A percentile compares a stretch with the other conserved stretches of the same genome.
Evolutionary conservation across 2,797 vertebrate genomes (phyloP).

Genomic region (Eremophila alpestris): DNA sequence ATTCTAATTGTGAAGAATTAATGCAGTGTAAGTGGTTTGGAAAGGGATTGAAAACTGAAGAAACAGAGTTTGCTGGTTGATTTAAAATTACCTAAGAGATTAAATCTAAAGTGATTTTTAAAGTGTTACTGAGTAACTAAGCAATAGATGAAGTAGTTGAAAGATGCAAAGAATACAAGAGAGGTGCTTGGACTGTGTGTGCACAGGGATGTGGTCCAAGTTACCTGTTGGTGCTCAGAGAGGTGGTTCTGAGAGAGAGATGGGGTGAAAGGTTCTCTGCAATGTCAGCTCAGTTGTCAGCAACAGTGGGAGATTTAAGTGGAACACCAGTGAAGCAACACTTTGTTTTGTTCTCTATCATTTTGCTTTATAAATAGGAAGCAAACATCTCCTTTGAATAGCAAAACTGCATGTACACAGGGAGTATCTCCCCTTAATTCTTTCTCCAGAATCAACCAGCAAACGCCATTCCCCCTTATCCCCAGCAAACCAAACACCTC

Average conservation of each 20-base stretch:
- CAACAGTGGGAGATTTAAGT: background rate
- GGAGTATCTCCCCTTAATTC: background rate
- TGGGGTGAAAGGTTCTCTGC: background rate
- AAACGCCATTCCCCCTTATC: fast-evolving
- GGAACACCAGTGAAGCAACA: background rate
- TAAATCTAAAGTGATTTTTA: background rate
- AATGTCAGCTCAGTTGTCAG: background rate
- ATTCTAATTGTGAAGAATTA: background rate
- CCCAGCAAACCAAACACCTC: background rate
- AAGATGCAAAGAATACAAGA: background rate
- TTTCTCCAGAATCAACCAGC: background rate
- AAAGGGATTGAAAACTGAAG: background rate
- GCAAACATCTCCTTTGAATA: background rate
- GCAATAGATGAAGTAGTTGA: background rate
- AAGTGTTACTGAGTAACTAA: background rate
- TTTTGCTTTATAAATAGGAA: background rate
- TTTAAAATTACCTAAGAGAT: background rate
- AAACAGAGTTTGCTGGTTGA: background rate
- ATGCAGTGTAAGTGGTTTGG: background rate
- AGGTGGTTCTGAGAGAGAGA: background rate
- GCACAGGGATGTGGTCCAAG: background rate
- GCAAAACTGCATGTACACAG: background rate
- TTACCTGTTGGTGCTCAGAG: background rate
- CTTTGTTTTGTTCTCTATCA: background rate
- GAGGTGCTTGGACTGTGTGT: background rate